Conservation (phyloP, 2,797 vertebrate species). For the Tolypeutes matacus region DNA sequence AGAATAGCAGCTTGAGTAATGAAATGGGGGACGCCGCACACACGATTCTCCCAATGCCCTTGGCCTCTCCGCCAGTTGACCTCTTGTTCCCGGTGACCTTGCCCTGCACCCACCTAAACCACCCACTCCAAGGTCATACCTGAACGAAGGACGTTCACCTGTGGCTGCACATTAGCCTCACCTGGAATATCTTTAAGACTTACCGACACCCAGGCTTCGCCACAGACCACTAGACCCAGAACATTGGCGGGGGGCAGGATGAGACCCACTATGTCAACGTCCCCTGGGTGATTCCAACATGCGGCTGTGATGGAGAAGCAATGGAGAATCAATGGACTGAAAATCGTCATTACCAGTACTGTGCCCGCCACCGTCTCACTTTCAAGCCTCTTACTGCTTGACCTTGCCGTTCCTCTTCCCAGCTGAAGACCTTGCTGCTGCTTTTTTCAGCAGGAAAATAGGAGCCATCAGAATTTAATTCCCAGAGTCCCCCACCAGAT, state of each 20-base stretch:
- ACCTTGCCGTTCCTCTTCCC: background rate
- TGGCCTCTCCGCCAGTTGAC: background rate
- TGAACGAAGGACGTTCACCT: background rate
- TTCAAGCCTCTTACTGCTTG: background rate
- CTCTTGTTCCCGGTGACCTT: too few species aligned
- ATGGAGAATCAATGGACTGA: background rate
- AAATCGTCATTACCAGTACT: background rate
- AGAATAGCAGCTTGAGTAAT: background rate
- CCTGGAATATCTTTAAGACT: background rate
- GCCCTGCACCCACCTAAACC: too few species aligned
- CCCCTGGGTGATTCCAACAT: background rate
- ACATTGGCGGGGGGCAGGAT: background rate
- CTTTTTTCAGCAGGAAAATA: background rate
- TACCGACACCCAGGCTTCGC: background rate
- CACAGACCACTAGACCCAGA: background rate
- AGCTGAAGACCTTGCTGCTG: background rate
- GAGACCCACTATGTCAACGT: background rate
- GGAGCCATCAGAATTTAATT: background rate
- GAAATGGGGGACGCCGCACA: background rate
- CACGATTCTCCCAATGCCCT: background rate
- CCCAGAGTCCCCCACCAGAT: background rate
- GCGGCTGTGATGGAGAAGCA: background rate
- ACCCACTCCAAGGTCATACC: too few species aligned
- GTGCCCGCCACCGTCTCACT: background rate
- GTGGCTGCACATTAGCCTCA: background rate